Evolutionary conservation across 2,113 vertebrate species (phyloP).

Genomic region (Laticauda colubrina): DNA sequence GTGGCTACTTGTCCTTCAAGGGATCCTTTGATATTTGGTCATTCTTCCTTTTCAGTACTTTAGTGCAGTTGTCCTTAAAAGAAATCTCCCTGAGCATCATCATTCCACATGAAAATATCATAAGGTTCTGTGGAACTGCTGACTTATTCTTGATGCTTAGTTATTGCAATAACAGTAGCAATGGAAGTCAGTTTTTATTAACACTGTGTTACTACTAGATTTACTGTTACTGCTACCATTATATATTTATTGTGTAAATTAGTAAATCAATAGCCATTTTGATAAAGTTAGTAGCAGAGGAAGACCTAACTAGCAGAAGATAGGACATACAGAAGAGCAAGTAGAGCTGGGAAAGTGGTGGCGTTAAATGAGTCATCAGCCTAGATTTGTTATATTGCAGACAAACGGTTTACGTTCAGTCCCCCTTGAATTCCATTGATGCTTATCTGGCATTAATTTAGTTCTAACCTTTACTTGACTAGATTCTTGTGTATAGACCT

Average conservation of each 20-base stretch:
- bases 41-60: constrained; percentile 12
- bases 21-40: background rate
- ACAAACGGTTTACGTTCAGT: background rate
- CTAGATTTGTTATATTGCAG: background rate
- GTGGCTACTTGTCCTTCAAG: constrained; percentile 10
- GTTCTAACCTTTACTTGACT: background rate
- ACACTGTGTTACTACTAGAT: background rate
- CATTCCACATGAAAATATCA: background rate
- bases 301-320: background rate
- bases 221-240: background rate
- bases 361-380: background rate
- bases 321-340: background rate
- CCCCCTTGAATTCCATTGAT: background rate
- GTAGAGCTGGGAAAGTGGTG: background rate
- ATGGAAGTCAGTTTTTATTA: background rate
- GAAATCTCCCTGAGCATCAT: background rate
- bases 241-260: background rate
- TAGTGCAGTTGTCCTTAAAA: background rate
- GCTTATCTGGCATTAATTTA: background rate
- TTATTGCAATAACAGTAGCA: background rate
- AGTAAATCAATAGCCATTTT: background rate
- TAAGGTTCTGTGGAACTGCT: background rate
- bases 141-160: background rate
- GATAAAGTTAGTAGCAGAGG: background rate
- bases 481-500: background rate